Percentiles rank a stretch among this genome's conserved stretches.
phyloP scores from a whole-genome alignment of 2,113 vertebrate genomes.

The Oxyruncus cristatus region DNA sequence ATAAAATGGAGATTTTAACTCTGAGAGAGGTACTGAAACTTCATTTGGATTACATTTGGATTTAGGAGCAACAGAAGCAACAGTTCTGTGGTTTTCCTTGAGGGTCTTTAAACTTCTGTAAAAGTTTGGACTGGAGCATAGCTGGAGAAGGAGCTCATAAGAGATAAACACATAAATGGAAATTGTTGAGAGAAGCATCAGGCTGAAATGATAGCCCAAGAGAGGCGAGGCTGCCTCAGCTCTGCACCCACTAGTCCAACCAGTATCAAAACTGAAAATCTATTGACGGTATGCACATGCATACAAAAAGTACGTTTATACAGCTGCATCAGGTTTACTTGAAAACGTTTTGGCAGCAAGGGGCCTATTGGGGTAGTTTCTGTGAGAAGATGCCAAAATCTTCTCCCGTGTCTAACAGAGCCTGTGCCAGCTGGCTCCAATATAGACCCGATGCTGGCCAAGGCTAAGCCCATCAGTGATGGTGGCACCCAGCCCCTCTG shows the following conservation, averaged over 20 bases:
- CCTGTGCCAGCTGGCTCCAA: neutral
- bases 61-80: neutral
- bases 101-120: neutral
- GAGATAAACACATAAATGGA: neutral
- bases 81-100: neutral
- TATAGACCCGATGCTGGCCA: rapidly evolving
- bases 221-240: neutral
- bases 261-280: neutral
- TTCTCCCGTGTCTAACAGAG: neutral
- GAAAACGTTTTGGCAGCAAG: neutral
- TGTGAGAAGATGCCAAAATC: neutral
- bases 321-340: neutral
- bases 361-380: neutral
- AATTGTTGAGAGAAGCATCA: neutral
- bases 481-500: neutral
- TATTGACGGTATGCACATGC: neutral
- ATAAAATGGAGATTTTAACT: neutral
- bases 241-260: neutral
- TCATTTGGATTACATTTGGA: neutral
- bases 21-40: neutral
- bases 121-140: neutral
- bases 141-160: neutral
- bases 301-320: neutral
- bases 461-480: neutral
- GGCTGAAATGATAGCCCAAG: neutral